Percentiles rank a stretch among this genome's conserved stretches.
phyloP scores from a whole-genome alignment of 2,113 vertebrate species.

The Chinchilla lanigera region DNA sequence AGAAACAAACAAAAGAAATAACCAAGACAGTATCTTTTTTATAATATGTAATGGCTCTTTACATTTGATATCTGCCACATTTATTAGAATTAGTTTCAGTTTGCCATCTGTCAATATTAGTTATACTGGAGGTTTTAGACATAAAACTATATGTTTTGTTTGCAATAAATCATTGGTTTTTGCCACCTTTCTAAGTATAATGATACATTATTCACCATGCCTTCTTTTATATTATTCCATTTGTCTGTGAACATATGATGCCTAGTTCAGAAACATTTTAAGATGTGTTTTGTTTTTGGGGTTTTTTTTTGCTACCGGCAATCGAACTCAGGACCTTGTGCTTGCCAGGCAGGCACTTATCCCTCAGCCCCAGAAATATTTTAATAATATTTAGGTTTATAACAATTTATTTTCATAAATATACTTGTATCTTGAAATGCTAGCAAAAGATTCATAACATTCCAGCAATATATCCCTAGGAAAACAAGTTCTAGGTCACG shows the following conservation, averaged over 20 bases:
- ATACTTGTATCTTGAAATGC: neutral
- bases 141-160: neutral
- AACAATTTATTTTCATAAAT: neutral
- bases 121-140: neutral
- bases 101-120: neutral
- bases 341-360: no score
- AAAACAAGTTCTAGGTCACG: neutral
- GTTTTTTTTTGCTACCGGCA: no score
- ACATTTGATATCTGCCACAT: neutral
- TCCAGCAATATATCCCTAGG: neutral
- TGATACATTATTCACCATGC: neutral
- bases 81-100: neutral
- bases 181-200: neutral
- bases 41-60: neutral
- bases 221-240: conserved; percentile 2
- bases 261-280: neutral
- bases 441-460: neutral
- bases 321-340: no score
- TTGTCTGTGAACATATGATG: neutral
- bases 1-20: no score
- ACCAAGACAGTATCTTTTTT: neutral
- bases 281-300: no score
- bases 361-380: no score
- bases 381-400: neutral
- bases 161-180: conserved; percentile 2